Percentiles rank a stretch among this genome's conserved stretches.
Evolutionary conservation across 2,113 vertebrate species (phyloP).

Genomic region (Pterocles burchelli): DNA sequence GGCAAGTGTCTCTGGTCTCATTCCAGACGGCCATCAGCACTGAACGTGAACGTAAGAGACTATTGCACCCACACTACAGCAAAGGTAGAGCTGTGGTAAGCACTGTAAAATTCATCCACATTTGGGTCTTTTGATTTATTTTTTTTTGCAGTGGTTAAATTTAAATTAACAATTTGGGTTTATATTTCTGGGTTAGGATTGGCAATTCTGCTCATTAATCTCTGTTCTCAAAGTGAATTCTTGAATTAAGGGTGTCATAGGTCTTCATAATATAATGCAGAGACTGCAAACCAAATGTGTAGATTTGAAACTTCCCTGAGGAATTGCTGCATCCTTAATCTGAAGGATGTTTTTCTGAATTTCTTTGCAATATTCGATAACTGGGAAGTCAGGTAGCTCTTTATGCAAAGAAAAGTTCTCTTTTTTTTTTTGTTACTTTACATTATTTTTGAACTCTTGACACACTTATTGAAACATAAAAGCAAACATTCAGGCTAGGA

Average conservation of each 20-base stretch:
- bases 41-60: fast-evolving
- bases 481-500: not conserved
- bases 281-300: not conserved
- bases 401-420: not conserved
- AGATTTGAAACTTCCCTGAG: not conserved
- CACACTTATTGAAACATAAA: not conserved
- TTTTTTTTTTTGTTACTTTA: not conserved
- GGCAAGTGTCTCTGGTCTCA: not conserved
- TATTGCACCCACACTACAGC: not conserved
- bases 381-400: not conserved
- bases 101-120: not conserved
- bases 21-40: not conserved
- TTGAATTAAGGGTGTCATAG: not conserved
- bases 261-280: not conserved
- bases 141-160: not conserved
- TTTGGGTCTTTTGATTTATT: not conserved
- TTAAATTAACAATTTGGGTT: not conserved
- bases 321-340: not conserved
- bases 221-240: not conserved
- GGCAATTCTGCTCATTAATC: not conserved
- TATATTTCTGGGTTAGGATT: not conserved
- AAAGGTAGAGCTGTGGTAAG: not conserved
- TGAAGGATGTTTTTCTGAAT: not conserved
- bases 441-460: not conserved
- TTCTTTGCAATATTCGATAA: not conserved